Conservation (phyloP, 2,888 invertebrate genomes). For the Epicampocera succincta region DNA sequence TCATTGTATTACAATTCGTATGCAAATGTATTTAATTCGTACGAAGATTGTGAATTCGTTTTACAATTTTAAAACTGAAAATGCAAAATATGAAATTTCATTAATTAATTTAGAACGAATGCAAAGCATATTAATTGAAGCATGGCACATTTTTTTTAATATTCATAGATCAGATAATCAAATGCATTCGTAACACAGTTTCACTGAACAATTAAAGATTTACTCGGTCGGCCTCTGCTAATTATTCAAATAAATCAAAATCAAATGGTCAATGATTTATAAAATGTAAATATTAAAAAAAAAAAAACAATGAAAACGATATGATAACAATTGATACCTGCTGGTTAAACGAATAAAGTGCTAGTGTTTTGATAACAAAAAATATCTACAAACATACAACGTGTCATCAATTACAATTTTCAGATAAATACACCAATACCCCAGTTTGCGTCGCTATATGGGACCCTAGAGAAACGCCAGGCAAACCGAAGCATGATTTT, state of each 20-base stretch:
- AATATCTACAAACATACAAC: too few species aligned
- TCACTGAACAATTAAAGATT: constrained; percentile 43
- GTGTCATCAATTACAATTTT: too few species aligned
- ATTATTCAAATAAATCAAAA: constrained; percentile 64
- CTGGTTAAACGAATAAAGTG: neutral
- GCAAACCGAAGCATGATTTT: too few species aligned
- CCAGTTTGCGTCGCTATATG: too few species aligned
- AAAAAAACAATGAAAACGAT: constrained; percentile 18
- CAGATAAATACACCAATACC: too few species aligned
- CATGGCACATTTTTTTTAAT: constrained; percentile 33
- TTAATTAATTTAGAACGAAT: constrained; percentile 58
- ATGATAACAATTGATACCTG: constrained; percentile 28
- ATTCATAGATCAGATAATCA: constrained; percentile 14
- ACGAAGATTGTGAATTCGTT: constrained; percentile 6
- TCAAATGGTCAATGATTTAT: constrained; percentile 64
- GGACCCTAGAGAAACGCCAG: too few species aligned
- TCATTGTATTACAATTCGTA: constrained; percentile 25
- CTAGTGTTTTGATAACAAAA: neutral
- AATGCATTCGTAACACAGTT: constrained; percentile 5
- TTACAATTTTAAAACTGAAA: constrained; percentile 18
- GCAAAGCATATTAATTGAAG: constrained; percentile 58
- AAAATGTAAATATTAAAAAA: constrained; percentile 36
- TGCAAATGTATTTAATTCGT: constrained; percentile 14
- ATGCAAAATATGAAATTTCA: constrained; percentile 52
- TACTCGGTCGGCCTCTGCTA: constrained; percentile 29